Percentiles rank a stretch among this genome's conserved stretches.
phyloP scores from a whole-genome alignment of 1,140 invertebrate species.

The Planococcus citri region DNA sequence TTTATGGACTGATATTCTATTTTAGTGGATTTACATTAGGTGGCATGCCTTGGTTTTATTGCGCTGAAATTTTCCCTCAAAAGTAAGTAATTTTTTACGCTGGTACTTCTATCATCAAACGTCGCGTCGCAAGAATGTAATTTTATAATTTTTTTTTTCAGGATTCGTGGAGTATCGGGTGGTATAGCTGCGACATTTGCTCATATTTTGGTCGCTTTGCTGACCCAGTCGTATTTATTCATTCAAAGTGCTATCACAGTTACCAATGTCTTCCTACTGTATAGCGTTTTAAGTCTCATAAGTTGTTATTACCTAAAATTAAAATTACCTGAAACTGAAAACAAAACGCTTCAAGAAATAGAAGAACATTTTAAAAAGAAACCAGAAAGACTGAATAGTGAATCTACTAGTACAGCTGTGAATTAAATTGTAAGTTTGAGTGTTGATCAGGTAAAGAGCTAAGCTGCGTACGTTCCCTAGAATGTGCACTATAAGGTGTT shows the following conservation, averaged over 20 bases:
- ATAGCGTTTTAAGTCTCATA: slow-evolving; percentile 9
- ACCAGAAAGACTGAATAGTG: not conserved
- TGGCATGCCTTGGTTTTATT: slow-evolving; percentile 28
- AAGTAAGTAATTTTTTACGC: slow-evolving; percentile 23
- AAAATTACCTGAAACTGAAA: slow-evolving; percentile 29
- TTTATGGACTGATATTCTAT: not conserved
- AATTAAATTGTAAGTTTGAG: too few relatives aligned
- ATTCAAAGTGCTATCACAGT: slow-evolving; percentile 21
- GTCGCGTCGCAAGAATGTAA: not conserved
- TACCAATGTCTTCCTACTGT: slow-evolving; percentile 25
- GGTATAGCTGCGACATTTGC: slow-evolving; percentile 21
- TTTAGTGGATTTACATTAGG: slow-evolving; percentile 20
- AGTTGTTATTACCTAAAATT: slow-evolving; percentile 28
- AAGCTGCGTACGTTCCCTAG: too few relatives aligned
- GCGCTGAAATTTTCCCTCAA: slow-evolving; percentile 28
- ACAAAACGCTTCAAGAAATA: slow-evolving; percentile 28
- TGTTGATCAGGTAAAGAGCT: too few relatives aligned
- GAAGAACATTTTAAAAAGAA: slow-evolving; percentile 26
- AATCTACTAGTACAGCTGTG: not conserved
- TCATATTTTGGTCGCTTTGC: slow-evolving; percentile 23
- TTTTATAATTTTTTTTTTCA: not conserved
- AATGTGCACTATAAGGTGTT: too few relatives aligned
- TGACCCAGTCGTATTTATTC: slow-evolving; percentile 24
- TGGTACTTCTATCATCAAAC: too few relatives aligned
- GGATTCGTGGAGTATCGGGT: not conserved